These are phyloP conservation scores for Corapipo altera DNA, from an alignment of 2,113 vertebrate genomes.

Conservation along the genomic window DNA sequence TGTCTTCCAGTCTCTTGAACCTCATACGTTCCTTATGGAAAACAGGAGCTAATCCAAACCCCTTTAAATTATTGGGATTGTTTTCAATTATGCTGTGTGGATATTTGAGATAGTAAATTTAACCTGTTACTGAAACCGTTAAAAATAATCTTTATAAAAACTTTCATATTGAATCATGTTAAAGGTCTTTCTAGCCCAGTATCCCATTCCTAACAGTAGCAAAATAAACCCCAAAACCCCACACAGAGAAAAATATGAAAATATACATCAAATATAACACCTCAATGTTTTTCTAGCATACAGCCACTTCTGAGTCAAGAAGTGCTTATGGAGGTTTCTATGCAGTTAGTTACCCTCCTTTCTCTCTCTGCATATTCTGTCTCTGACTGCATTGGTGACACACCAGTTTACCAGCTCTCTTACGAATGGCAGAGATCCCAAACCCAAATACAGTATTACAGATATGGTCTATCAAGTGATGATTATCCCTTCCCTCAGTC, in stretches of 20 bases:
- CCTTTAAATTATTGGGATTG: not conserved
- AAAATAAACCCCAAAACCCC: not conserved
- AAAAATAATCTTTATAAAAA: not conserved
- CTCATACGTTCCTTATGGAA: not conserved
- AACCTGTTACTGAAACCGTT: not conserved
- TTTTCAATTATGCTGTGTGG: not conserved
- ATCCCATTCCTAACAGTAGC: not conserved
- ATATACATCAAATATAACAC: not conserved
- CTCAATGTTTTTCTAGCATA: not conserved
- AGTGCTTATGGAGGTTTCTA: not conserved
- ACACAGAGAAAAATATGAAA: not conserved
- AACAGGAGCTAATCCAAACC: not conserved
- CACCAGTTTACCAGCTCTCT: not conserved
- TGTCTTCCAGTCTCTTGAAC: not conserved
- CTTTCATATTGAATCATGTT: not conserved
- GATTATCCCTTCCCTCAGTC: not conserved
- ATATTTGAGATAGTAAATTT: not conserved
- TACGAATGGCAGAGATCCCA: not conserved
- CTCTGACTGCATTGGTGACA: not conserved
- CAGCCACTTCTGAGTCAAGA: not conserved
- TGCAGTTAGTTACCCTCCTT: not conserved
- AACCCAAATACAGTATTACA: not conserved
- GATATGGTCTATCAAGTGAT: not conserved
- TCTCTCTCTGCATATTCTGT: not conserved
- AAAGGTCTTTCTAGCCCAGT: not conserved